phyloP scores from a whole-genome alignment of 2,797 vertebrate species.

The Paramormyrops hopkinsi region DNA sequence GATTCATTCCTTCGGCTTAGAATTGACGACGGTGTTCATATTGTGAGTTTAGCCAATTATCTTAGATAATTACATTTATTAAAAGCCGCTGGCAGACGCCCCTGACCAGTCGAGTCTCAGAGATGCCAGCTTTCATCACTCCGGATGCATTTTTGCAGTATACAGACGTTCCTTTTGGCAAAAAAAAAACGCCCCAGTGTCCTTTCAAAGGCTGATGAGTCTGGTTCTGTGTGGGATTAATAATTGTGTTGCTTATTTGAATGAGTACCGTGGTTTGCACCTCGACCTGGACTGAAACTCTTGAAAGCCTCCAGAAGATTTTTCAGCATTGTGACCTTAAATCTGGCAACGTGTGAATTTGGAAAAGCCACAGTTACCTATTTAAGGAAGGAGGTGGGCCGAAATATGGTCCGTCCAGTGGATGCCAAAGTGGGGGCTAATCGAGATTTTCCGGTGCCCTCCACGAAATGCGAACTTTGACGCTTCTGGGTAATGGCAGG shows the following conservation, averaged over 20 bases:
- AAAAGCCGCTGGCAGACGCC: not conserved
- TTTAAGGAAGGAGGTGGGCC: not conserved
- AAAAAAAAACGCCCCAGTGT: not conserved
- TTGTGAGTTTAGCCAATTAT: not conserved
- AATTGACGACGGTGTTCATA: not conserved
- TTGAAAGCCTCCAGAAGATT: not conserved
- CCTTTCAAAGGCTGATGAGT: not conserved
- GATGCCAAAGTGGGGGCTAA: not conserved
- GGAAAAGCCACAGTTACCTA: slow-evolving; percentile 1
- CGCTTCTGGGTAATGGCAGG: not conserved
- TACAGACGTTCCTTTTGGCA: not conserved
- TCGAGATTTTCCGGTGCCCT: not conserved
- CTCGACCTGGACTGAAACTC: not conserved
- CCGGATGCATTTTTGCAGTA: not conserved
- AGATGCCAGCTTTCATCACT: not conserved
- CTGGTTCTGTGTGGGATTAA: not conserved
- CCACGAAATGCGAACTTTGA: not conserved
- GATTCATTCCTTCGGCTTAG: not conserved
- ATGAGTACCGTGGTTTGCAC: not conserved
- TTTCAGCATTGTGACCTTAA: not conserved
- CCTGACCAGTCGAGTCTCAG: not conserved
- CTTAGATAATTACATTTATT: not conserved
- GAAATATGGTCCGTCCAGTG: not conserved
- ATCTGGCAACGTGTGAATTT: not conserved
- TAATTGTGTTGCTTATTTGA: not conserved